phyloP scores from a whole-genome alignment of 2,113 vertebrate species.

The Psettodes erumei region DNA sequence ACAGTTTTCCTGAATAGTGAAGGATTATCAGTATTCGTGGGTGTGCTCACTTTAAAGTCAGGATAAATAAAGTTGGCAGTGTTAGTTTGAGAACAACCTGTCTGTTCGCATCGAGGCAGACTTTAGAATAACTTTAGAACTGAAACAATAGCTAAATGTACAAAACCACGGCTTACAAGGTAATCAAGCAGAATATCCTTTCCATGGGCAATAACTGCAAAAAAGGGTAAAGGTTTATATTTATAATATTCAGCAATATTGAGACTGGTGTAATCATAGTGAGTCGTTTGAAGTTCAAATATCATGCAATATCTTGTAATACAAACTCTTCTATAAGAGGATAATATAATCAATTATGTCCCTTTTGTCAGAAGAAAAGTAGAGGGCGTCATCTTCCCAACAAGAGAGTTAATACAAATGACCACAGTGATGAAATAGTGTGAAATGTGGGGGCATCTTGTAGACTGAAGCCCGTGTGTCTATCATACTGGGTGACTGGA shows the following conservation, averaged over 20 bases:
- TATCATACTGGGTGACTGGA: conserved; percentile 29
- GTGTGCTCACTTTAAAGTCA: neutral
- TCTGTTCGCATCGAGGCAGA: neutral
- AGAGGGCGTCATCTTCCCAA: conserved; percentile 37
- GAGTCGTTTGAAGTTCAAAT: conserved; percentile 8
- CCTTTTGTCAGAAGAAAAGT: conserved; percentile 14
- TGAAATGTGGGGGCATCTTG: conserved; percentile 56
- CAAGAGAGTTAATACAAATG: conserved; percentile 41
- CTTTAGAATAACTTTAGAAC: too few species aligned
- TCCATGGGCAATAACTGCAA: too few species aligned
- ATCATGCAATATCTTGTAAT: conserved; percentile 60
- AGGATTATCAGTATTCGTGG: neutral
- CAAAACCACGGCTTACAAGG: neutral
- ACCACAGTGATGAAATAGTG: conserved; percentile 69
- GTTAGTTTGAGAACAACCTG: neutral
- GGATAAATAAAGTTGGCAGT: too few species aligned
- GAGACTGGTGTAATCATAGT: neutral
- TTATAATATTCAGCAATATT: neutral
- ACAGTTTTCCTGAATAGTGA: neutral
- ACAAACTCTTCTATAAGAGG: neutral
- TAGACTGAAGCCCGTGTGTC: conserved; percentile 37
- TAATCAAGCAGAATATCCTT: neutral
- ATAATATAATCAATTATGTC: conserved; percentile 41
- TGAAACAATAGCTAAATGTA: neutral
- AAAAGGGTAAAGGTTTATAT: neutral